These are phyloP conservation scores for Corythoichthys haematopterus DNA, from an alignment of 2,113 vertebrate genomes.

Conservation along the genomic window DNA sequence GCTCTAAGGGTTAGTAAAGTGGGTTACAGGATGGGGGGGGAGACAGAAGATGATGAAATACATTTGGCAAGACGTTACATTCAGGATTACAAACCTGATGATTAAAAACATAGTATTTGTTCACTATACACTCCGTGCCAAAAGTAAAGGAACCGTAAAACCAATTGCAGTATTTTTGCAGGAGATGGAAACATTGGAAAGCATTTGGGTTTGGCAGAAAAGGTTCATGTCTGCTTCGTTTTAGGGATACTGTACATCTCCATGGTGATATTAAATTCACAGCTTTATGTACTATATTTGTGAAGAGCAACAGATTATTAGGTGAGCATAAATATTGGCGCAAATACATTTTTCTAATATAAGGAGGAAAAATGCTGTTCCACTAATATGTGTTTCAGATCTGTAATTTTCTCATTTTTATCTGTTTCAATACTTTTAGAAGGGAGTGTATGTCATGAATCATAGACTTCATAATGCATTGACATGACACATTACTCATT, in stretches of 20 bases:
- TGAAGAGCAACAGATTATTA: neutral
- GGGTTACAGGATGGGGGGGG: conserved; percentile 36
- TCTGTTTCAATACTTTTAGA: neutral
- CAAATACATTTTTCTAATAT: neutral
- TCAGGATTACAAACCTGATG: neutral
- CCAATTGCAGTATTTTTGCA: neutral
- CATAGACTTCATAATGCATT: no score
- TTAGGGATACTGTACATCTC: neutral
- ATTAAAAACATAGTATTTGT: neutral
- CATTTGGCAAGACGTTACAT: conserved; percentile 3
- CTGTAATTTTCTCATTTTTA: neutral
- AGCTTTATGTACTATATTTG: neutral
- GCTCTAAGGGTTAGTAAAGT: conserved; percentile 69
- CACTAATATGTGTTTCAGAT: neutral
- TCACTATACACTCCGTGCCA: neutral
- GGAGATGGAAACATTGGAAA: neutral
- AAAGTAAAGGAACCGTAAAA: neutral
- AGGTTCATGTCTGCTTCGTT: neutral
- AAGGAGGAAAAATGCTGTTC: neutral
- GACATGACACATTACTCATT: no score
- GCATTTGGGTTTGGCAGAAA: neutral
- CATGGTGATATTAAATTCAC: neutral
- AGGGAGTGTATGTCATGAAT: no score
- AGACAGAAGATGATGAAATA: conserved; percentile 11
- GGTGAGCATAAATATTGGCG: neutral